A percentile compares a stretch with the other conserved stretches of the same genome.
Conservation (phyloP, 2,113 vertebrate species). For the Hipposideros armiger region DNA sequence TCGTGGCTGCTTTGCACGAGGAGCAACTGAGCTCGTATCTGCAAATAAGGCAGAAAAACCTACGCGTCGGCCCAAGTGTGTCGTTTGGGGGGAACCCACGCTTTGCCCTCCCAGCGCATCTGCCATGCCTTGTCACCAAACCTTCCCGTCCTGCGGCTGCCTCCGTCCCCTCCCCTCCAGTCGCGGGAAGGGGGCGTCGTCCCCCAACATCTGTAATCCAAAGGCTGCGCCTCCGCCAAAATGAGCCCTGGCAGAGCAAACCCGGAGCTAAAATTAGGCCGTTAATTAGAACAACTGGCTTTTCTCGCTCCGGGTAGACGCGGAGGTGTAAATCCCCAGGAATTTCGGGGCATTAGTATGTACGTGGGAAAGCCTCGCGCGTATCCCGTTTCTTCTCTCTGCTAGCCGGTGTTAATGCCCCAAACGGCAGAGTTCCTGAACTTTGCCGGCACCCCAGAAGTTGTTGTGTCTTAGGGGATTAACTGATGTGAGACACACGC, state of each 20-base stretch:
- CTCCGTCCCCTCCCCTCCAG: background rate
- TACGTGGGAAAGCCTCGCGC: conserved; percentile 73
- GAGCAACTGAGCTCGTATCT: background rate
- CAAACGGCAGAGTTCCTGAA: conserved; percentile 83
- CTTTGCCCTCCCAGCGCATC: background rate
- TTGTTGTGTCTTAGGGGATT: conserved; percentile 89
- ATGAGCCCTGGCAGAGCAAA: conserved; percentile 67
- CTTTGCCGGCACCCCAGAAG: conserved; percentile 80
- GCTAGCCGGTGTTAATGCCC: conserved; percentile 72
- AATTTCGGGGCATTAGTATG: conserved; percentile 86
- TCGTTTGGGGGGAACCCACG: background rate
- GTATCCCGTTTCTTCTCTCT: conserved; percentile 83
- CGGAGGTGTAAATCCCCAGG: conserved; percentile 90
- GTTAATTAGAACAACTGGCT: conserved; percentile 86
- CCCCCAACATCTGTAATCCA: conserved; percentile 79
- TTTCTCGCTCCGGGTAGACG: conserved; percentile 80
- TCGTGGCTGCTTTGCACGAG: background rate
- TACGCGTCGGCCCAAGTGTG: background rate
- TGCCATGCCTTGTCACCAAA: background rate
- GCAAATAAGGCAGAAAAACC: background rate
- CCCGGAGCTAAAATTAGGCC: conserved; percentile 66
- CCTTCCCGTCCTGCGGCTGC: background rate
- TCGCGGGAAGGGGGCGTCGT: background rate
- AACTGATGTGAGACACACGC: conserved; percentile 74
- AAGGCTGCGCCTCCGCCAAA: conserved; percentile 71